Evolutionary conservation across 2,797 vertebrate species (phyloP).

Genomic region (Alouatta caraya): DNA sequence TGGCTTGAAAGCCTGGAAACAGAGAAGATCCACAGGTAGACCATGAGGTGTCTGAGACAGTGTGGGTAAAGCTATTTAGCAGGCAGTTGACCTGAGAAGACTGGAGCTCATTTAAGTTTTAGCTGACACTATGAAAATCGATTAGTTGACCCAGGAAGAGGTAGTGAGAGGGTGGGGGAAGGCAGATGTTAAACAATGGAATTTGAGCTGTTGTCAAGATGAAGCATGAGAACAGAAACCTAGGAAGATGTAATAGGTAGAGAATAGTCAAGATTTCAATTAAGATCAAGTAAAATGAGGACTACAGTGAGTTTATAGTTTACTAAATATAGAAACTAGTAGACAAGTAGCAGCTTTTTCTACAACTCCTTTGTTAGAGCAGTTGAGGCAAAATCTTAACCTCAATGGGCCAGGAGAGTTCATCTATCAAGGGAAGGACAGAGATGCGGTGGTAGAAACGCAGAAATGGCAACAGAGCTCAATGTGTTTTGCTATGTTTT

Average conservation of each 20-base stretch:
- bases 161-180: accelerated
- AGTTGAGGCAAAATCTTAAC: background rate
- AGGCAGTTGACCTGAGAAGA: background rate
- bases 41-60: background rate
- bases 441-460: background rate
- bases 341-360: background rate
- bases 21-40: background rate
- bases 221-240: background rate
- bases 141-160: background rate
- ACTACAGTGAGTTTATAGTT: background rate
- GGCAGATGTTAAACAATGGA: background rate
- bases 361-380: background rate
- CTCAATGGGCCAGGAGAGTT: background rate
- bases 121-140: background rate
- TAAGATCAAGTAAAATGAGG: background rate
- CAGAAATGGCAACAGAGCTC: background rate
- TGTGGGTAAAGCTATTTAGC: background rate
- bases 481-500: background rate
- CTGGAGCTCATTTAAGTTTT: background rate
- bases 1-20: background rate
- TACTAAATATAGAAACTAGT: background rate
- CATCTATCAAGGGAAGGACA: background rate
- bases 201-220: background rate
- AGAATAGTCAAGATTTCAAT: background rate
- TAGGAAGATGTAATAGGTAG: background rate